Evolutionary conservation across 92 coral and sea anemone species (phyloP).

Genomic region (Porites divaricata): DNA sequence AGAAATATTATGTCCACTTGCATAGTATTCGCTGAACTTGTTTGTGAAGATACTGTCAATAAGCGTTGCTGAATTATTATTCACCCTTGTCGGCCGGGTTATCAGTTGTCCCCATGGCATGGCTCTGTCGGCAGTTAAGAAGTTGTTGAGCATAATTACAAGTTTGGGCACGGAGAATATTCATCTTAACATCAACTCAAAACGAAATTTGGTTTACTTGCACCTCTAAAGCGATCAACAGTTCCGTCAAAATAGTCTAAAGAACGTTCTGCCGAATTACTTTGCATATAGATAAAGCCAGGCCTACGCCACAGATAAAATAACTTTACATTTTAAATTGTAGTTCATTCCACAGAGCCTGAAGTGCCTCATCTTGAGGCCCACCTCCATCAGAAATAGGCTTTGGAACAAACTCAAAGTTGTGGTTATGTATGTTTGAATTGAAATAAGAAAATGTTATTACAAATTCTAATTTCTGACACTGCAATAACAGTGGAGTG

Average conservation of each 20-base stretch:
- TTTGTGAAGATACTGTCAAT: constrained; percentile 61
- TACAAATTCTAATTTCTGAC: constrained; percentile 49
- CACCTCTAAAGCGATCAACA: constrained; percentile 43
- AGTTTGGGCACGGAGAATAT: constrained; percentile 39
- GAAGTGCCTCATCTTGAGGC: constrained; percentile 60
- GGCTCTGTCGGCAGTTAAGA: constrained; percentile 23
- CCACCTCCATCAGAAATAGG: constrained; percentile 67
- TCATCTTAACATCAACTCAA: constrained; percentile 14
- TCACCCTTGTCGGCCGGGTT: constrained; percentile 54
- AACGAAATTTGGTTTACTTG: constrained; percentile 53
- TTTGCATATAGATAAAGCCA: constrained; percentile 54
- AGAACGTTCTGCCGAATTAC: constrained; percentile 53
- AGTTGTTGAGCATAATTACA: constrained; percentile 55
- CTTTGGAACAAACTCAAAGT: constrained; percentile 62
- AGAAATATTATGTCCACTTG: too few species aligned
- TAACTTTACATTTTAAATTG: constrained; percentile 11
- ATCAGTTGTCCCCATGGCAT: constrained; percentile 57
- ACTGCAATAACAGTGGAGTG: constrained; percentile 42
- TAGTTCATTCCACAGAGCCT: constrained; percentile 27
- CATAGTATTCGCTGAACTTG: neutral
- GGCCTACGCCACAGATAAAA: constrained; percentile 25
- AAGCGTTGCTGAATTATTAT: constrained; percentile 52
- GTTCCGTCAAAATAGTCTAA: constrained; percentile 47
- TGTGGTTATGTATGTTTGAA: constrained; percentile 36
- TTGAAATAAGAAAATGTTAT: constrained; percentile 11